These are phyloP conservation scores for Scaptodrosophila latifasciaeformis DNA, from an alignment of 2,888 invertebrate species.

Conservation along the genomic window DNA sequence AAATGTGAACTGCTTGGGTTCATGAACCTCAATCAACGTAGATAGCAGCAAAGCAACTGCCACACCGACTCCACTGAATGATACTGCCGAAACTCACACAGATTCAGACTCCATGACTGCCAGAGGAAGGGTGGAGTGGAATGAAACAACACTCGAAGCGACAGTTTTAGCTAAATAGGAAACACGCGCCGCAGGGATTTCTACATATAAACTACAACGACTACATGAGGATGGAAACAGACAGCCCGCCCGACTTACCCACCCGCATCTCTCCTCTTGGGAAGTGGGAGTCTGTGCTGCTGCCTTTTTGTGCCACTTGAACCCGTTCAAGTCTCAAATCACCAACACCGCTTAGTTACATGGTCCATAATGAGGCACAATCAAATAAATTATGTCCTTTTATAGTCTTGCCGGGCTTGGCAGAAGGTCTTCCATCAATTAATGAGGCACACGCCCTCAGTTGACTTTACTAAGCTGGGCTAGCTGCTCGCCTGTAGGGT, in stretches of 20 bases:
- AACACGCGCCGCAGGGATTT: conserved; percentile 31
- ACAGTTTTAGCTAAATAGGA: conserved; percentile 38
- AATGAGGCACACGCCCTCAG: not conserved
- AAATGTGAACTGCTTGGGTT: too few relatives aligned
- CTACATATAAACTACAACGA: conserved; percentile 32
- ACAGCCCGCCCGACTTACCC: not conserved
- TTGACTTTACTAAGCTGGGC: not conserved
- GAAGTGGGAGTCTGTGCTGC: not conserved
- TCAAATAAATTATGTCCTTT: conserved; percentile 22
- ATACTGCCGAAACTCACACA: not conserved
- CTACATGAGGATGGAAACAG: conserved; percentile 9
- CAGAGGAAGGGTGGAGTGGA: not conserved
- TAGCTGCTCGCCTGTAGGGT: not conserved
- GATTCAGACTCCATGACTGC: not conserved
- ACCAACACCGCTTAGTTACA: not conserved
- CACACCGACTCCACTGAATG: not conserved
- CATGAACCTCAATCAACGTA: conserved; percentile 2
- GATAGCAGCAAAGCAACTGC: not conserved
- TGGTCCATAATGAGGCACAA: conserved; percentile 7
- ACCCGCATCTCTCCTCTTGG: not conserved
- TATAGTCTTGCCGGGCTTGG: conserved; percentile 20
- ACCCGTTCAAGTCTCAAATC: conserved; percentile 3
- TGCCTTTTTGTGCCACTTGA: conserved; percentile 2
- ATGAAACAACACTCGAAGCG: conserved; percentile 22
- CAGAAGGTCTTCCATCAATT: not conserved